Conservation (phyloP, 2,888 invertebrate genomes). For the Dynastes maya region DNA sequence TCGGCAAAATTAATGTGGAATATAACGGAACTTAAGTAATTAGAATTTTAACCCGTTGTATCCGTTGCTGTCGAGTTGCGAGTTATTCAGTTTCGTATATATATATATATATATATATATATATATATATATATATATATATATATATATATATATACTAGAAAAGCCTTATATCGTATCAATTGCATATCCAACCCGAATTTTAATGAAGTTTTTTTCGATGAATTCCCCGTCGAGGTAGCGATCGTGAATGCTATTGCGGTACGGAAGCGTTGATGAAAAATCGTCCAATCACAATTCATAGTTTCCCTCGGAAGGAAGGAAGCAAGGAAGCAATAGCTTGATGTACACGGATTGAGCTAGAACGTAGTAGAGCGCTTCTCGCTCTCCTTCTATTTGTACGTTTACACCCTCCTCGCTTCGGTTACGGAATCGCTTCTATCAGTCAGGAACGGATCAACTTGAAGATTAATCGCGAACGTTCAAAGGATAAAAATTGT, state of each 20-base stretch:
- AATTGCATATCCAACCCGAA: constrained; percentile 38
- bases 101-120: not conserved
- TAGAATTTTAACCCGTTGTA: not conserved
- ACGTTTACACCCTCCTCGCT: constrained; percentile 17
- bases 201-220: constrained; percentile 39
- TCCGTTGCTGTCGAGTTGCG: not conserved
- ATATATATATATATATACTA: not conserved
- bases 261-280: constrained; percentile 38
- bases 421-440: constrained; percentile 26
- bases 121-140: no score
- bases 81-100: not conserved
- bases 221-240: constrained; percentile 6
- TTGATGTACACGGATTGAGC: constrained; percentile 28
- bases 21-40: constrained; percentile 4
- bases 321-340: constrained; percentile 45
- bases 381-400: not conserved
- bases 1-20: not conserved
- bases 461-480: constrained; percentile 33
- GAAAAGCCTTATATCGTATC: constrained; percentile 20
- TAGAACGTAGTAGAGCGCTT: constrained; percentile 9
- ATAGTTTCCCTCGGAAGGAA: constrained; percentile 41
- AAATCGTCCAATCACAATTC: constrained; percentile 43
- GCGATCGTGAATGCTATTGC: constrained; percentile 10
- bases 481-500: constrained; percentile 27
- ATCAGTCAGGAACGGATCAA: constrained; percentile 40